Evolutionary conservation across 2,797 vertebrate species (phyloP), one percentile per base, ranked within the genome.

Genomic region (Lepus townsendii): DNA sequence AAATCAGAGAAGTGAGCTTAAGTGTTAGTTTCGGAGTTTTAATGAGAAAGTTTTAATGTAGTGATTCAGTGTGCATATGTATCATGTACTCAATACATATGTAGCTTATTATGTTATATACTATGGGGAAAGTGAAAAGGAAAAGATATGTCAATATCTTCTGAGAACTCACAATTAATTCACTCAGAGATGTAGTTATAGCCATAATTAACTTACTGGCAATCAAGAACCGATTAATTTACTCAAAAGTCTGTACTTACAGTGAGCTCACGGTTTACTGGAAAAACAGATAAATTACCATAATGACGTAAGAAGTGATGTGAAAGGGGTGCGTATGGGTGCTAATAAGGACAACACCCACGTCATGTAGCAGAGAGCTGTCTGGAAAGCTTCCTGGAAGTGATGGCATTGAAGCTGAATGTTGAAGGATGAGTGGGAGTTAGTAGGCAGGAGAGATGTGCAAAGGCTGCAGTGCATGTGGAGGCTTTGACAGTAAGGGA

Each of bases 21-120:
- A 66, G 20, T 72, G 54, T 82, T 95, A 63, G 7, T 83, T 83
- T 88, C 80, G 62, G 50, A 47, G 16, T 83, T 93, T 89, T 76
- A 65, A 19, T 68, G 60, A 88, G 66, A 89, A 27, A 83, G 10
- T 85, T 94, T 72, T 85, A 57, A 35, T 90, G 42, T 35, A 20
- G 16, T 79, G 54, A 77, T 7, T 62, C 27, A 82, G 6, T 76
- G 22, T 14, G 4, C 83, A 47, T 83, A 54, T 83, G 79, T 93
- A 72, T 27, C 77, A 47, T 83, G 50, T 72, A 11, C 17, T 71
- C 30, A 82, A 5, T 73, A 72, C 85, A 47, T 22, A n/a, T 71
- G 3, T 42, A 66, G 12, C 26, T 54, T 85, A 69, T 65, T 68
- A 75, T 72, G 57, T 72, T 52, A 68, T 32, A 32, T 69, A 17